Percentiles rank a stretch among this genome's conserved stretches.
Evolutionary conservation across 2,113 vertebrate genomes (phyloP).

Genomic region (Furnarius figulus): DNA sequence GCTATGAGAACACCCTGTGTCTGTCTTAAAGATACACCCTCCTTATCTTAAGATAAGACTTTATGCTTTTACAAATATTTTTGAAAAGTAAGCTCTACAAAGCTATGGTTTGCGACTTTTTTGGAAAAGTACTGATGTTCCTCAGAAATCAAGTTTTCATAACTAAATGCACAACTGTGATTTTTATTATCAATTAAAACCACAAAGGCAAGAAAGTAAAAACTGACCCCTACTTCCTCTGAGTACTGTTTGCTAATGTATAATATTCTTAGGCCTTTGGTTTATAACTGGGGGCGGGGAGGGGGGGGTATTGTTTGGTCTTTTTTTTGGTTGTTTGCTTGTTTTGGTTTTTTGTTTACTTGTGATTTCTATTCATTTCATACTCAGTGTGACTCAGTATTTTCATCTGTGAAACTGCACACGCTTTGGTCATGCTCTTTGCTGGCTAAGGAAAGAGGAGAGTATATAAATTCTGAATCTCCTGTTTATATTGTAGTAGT

Average conservation of each 20-base stretch:
- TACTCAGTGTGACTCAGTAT: background rate
- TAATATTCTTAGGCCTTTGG: background rate
- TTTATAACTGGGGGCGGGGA: background rate
- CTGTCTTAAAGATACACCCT: background rate
- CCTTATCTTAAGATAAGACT: constrained; percentile 37
- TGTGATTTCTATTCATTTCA: background rate
- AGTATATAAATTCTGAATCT: background rate
- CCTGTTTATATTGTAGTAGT: background rate
- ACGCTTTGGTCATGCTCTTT: background rate
- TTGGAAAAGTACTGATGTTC: background rate
- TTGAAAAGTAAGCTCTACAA: constrained; percentile 9
- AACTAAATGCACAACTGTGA: background rate
- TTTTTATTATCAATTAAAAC: background rate
- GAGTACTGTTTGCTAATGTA: background rate
- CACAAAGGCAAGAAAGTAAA: background rate
- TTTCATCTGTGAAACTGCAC: background rate
- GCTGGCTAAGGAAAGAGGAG: background rate
- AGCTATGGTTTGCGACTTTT: background rate
- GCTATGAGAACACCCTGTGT: background rate
- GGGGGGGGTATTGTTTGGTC: background rate
- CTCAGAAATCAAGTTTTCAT: background rate
- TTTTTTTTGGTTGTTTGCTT: no score
- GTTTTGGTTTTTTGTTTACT: background rate
- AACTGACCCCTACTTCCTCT: background rate
- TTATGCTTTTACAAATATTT: background rate